A percentile compares a stretch with the other conserved stretches of the same genome.
Evolutionary conservation across 1,140 invertebrate genomes (phyloP).

Genomic region (Cyrtorhinus lividipennis): DNA sequence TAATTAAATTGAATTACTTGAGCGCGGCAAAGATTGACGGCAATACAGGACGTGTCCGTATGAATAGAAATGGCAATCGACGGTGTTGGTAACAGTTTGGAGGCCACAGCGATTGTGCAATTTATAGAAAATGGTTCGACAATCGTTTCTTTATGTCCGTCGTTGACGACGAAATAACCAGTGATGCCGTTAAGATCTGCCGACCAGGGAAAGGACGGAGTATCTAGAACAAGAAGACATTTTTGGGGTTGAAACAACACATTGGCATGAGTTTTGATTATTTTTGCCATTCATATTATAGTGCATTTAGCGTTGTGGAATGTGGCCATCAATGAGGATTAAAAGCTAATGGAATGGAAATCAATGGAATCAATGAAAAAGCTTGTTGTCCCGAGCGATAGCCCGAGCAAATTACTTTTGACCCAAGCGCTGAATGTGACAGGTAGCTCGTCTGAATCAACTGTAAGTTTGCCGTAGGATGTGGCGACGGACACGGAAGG

Average conservation of each 20-base stretch:
- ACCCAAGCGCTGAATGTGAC: slow-evolving; percentile 8
- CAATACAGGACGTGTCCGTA: slow-evolving; percentile 14
- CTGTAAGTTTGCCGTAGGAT: slow-evolving; percentile 15
- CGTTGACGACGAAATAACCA: slow-evolving; percentile 6
- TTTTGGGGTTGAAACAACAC: too few species aligned
- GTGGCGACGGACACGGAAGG: slow-evolving; percentile 12
- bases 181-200: slow-evolving; percentile 13
- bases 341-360: too few species aligned
- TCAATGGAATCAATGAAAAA: background rate
- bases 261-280: too few species aligned
- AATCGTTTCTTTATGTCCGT: slow-evolving; percentile 4
- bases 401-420: slow-evolving; percentile 17
- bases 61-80: slow-evolving; percentile 18
- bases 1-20: too few species aligned
- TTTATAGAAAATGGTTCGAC: slow-evolving; percentile 17
- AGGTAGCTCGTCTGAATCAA: slow-evolving; percentile 16
- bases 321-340: too few species aligned
- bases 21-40: background rate
- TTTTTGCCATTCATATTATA: too few species aligned
- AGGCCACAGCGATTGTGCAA: slow-evolving; percentile 17
- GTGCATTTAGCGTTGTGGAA: too few species aligned
- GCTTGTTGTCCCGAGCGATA: background rate
- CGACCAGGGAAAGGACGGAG: slow-evolving; percentile 10
- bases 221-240: slow-evolving; percentile 14
- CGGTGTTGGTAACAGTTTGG: slow-evolving; percentile 12